Evolutionary conservation across 2,113 vertebrate genomes (phyloP), one percentile per base, ranked within the genome.

Genomic region (Hipposideros armiger): DNA sequence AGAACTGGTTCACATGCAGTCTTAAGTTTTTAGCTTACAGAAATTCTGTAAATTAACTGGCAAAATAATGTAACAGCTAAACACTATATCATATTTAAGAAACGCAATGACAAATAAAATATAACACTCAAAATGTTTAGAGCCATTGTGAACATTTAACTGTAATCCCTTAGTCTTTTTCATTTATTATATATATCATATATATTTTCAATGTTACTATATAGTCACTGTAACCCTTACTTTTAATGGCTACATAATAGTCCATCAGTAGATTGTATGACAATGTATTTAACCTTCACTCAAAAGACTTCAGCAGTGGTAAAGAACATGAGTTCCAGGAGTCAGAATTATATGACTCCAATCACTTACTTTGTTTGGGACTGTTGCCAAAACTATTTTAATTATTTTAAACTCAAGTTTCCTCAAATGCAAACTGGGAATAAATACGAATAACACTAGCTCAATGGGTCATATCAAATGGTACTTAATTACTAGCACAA

Each of bases 41-140:
- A 95, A 73, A 62, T 58, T 91, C 83, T 97, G 10, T 74, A 97
- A 93, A 81, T 96, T 95, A 96, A 47, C 76, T 40, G 73, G 36
- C 28, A 94, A 76, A 96, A 93, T 52, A 85, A 84, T 9, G 0
- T 32, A 45, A 72, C 3, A 83, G 70, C 6, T 74, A 5, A 87
- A 24, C 45, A 40, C n/a, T 95, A 82, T 22, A 76, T 69, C 32
- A 19, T 58, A 66, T 82, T 24, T 60, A 15, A 24, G 52, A 54
- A 87, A 85, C 81, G 13, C 58, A 47, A n/a, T 54, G 30, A 82
- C 24, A 93, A 70, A 83, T 56, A 42, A 73, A 91, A 95, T 42
- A 76, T 76, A 82, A 73, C 45, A 84, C 19, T 89, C 81, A 83
- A 80, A 54, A 66, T 95, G 60, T 95, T 93, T 91, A 86, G 58